Conservation (phyloP, 37 sponge, comb jelly and placozoan genomes). For the Ephydatia muelleri region DNA sequence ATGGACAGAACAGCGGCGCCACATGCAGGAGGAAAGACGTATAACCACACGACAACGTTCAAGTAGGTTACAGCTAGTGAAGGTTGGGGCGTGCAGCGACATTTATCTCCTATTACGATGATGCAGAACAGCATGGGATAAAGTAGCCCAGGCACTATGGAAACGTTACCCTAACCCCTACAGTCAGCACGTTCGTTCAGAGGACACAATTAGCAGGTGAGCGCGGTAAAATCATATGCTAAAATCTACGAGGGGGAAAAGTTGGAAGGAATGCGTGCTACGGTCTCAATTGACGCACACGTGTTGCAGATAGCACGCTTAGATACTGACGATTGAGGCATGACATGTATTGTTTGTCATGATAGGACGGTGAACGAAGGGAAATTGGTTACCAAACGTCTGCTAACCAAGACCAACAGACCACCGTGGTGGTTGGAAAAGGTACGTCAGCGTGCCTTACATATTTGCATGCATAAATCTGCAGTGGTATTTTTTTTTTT, state of each 20-base stretch:
- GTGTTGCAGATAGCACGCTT: neutral
- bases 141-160: constrained; percentile 73
- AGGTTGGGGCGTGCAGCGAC: too few species aligned
- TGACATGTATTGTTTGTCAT: neutral
- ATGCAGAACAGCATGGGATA: constrained; percentile 66
- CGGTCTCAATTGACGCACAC: too few species aligned
- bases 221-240: neutral
- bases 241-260: too few species aligned
- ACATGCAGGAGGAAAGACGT: neutral
- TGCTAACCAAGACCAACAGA: constrained; percentile 72
- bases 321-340: neutral
- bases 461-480: neutral
- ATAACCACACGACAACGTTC: neutral
- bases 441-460: constrained; percentile 21
- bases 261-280: too few species aligned
- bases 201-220: constrained; percentile 75
- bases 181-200: constrained; percentile 88
- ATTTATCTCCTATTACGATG: neutral
- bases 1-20: neutral
- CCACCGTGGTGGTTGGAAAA: constrained; percentile 66
- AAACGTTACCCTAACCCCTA: constrained; percentile 85
- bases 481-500: too few species aligned
- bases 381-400: constrained; percentile 49
- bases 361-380: constrained; percentile 20
- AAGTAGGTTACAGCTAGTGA: neutral